Evolutionary conservation across 2,113 vertebrate species (phyloP), one percentile per base, ranked within the genome.

Genomic region (Coturnix japonica): DNA sequence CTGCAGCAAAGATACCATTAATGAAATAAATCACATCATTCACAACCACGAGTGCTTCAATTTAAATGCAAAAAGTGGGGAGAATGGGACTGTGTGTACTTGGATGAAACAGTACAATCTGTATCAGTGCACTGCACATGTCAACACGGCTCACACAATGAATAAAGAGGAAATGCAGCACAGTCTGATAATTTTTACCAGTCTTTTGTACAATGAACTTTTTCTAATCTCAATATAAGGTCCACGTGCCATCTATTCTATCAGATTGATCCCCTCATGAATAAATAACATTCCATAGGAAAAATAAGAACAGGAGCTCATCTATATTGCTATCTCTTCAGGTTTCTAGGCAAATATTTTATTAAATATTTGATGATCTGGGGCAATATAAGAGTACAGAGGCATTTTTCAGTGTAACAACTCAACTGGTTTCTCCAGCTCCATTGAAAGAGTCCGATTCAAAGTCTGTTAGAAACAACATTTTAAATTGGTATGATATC

Each of bases 1-100:
- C 95, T 80, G 74, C 78, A 96, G 95, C 92, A 95, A 94, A 90
- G 92, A 91, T 94, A 94, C 84, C 91, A 94, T 92, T 92, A 96
- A 95, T 87, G 69, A 95, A 94, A 94, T 95, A 95, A 95, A 96
- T 93, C 81, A 73, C 93, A 90, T 85, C 92, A 90, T 96, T 96
- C 93, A 96, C 86, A 86, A 70, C 77, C 75, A 59, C 88, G 81
- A 95, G 90, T 70, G 86, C 66, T 51, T 89, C 74, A 59, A 92
- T 95, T 96, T 90, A 94, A 96, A 93, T 75, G 83, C 77, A 93
- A 79, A 90, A 88, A 89, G 67, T 20, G 89, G 83, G 77, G 83
- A 96, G 92, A 95, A 91, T 91, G 94, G 88, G 59, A 95, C 95
- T 96, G 90, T 95, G 93, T 96, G 90, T 93, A 79, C 83, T 76